Conservation (phyloP, 2,888 invertebrate genomes). For the Augiades crinisus region DNA sequence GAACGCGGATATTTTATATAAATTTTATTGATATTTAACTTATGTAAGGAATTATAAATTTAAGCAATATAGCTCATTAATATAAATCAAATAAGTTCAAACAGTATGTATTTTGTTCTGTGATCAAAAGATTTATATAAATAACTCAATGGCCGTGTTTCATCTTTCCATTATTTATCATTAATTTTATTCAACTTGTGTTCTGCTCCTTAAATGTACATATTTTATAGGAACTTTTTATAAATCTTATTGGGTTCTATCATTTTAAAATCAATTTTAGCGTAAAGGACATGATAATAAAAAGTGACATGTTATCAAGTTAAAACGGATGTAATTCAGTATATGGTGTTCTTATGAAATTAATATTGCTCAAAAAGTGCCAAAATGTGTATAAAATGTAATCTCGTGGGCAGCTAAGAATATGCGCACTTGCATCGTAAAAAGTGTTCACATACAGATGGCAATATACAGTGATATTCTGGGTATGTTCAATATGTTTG, state of each 20-base stretch:
- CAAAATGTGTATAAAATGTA: constrained; percentile 37
- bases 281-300: neutral
- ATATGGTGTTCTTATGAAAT: constrained; percentile 7
- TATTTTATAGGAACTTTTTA: neutral
- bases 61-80: neutral
- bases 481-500: neutral
- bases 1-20: constrained; percentile 29
- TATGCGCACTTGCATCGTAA: neutral
- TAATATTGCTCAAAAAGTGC: constrained; percentile 48
- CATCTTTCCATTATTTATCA: neutral
- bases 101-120: neutral
- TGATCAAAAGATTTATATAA: neutral
- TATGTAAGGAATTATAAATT: neutral
- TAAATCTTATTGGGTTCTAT: neutral
- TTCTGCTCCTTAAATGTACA: neutral
- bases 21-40: constrained; percentile 27
- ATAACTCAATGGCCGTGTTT: neutral
- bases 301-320: neutral
- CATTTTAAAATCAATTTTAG: neutral
- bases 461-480: neutral
- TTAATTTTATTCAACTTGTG: neutral
- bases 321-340: neutral
- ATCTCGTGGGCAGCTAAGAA: constrained; percentile 5
- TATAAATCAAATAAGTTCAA: neutral
- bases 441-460: neutral